Evolutionary conservation across 2,888 invertebrate species (phyloP).

Genomic region (Aporophyla lueneburgensis): DNA sequence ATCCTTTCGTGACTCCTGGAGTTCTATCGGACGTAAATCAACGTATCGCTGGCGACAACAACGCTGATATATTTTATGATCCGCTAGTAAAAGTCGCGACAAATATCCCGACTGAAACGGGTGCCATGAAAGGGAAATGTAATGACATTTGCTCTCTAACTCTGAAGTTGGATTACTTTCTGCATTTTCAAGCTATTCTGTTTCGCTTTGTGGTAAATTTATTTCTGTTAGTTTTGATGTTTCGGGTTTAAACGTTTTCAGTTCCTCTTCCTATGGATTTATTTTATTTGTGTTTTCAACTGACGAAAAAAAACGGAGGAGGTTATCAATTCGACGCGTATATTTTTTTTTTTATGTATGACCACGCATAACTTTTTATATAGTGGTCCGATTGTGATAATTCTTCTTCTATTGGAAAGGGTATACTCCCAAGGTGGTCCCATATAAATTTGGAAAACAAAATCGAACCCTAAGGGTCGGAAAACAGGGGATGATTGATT

Average conservation of each 20-base stretch:
- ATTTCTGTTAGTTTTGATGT: constrained; percentile 13
- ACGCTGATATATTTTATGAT: constrained; percentile 62
- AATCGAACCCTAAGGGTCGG: too few relatives aligned
- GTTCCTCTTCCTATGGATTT: not conserved
- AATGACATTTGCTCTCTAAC: constrained; percentile 43
- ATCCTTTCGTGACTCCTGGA: constrained; percentile 32
- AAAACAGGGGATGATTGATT: too few relatives aligned
- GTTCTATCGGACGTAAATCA: constrained; percentile 45
- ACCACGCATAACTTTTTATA: too few relatives aligned
- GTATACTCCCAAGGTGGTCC: too few relatives aligned
- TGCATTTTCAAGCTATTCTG: constrained; percentile 33
- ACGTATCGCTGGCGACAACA: constrained; percentile 57
- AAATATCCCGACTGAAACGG: constrained; percentile 41
- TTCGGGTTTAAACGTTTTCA: not conserved
- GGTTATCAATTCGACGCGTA: too few relatives aligned
- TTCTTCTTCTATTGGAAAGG: too few relatives aligned
- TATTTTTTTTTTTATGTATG: too few relatives aligned
- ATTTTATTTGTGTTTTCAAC: not conserved
- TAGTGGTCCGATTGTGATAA: too few relatives aligned
- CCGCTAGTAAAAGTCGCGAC: constrained; percentile 47
- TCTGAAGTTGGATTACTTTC: constrained; percentile 45
- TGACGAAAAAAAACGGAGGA: too few relatives aligned
- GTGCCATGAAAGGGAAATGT: constrained; percentile 53
- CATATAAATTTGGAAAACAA: too few relatives aligned
- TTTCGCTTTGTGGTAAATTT: constrained; percentile 15